Evolutionary conservation across 2,113 vertebrate genomes (phyloP), one percentile per base, ranked within the genome.

Genomic region (Tyto alba): DNA sequence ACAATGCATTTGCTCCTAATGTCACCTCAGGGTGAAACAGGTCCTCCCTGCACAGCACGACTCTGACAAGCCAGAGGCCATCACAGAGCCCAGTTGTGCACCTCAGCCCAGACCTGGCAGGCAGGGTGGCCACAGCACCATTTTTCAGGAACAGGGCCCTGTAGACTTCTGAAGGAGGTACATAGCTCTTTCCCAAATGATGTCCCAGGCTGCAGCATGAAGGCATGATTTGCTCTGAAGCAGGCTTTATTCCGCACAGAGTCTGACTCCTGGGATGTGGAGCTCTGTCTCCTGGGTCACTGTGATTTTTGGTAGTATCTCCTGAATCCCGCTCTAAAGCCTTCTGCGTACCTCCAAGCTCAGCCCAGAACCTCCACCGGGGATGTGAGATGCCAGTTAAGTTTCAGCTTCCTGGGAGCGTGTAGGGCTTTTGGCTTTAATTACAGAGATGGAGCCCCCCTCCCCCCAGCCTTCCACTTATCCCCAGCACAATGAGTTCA

Each of bases 401-500:
- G 6, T 2, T 55, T 80, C 64, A 59, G 38, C 50, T 73, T 91
- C 63, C 85, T 60, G 53, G 50, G 62, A 62, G 18, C 0, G 0
- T 0, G 0, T 40, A 72, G 48, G 64, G 50, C 76, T 88, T 95
- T 90, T 93, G 88, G 83, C 60, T 89, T 94, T 93, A 89, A 95
- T 89, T 90, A 86, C 76, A n/a, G 17, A 71, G 6, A 22, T 0
- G 0, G 27, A 73, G 27, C 3, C 15, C 15, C 32, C 67, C 73
- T 75, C 80, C 45, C 55, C 63, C 69, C 57, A 82, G 56, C 77
- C 34, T 85, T 60, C 62, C 81, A 53, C 57, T 91, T 78, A 56
- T 60, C 57, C 74, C 68, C 85, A 63, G 52, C 52, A 75, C 79
- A 93, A 59, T 88, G 68, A 71, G 79, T 55, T 87, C 60, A 88